Evolutionary conservation across 23 tunicate genomes (phyloP), one percentile per base, ranked within the genome.

Genomic region (Trididemnum miniatum): DNA sequence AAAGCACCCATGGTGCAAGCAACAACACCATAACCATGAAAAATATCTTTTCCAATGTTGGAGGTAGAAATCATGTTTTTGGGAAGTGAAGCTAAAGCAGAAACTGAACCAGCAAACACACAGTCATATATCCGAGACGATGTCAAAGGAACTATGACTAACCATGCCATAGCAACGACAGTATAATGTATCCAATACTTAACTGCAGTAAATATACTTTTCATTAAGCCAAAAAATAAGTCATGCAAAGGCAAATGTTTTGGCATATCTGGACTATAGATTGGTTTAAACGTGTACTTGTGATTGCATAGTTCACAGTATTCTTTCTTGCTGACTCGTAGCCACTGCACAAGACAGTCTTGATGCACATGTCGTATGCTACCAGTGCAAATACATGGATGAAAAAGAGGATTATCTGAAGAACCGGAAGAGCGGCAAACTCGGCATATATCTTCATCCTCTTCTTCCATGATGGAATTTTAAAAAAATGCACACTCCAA

Each of bases 331-430:
- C 92, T 88, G 83, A 82, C 87, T 0, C 78, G 40, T 20, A 88
- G 65, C 92, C 92, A 88, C 52, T 88, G 92, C 2, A 83, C 73
- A 28, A 88, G 65, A 30, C 87, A 84, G 57, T 89, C 89, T 65
- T 91, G 97, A 77, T 91, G 97, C 0, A 91, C 90, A 71, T 86
- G 85, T 30, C 90, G 40, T 0, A 91, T 91, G 71, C 91, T 86
- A 31, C 97, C 97, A n/a, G 97, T 86, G 72, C 97, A 91, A 23
- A 86, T 88, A 66, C 97, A 91, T 31, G 97, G 97, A 59, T 91
- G 97, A 44, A 81, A 91, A 35, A 91, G 88, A 18, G 97, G 87
- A 35, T 52, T 65, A 76, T 82, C 86, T 12, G 78, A 51, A 5
- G 90, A 67, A 0, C 80, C 91, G 23, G 80, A 71, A 20, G 87